Conservation (phyloP, 2,113 vertebrate species). For the Strigops habroptila region DNA sequence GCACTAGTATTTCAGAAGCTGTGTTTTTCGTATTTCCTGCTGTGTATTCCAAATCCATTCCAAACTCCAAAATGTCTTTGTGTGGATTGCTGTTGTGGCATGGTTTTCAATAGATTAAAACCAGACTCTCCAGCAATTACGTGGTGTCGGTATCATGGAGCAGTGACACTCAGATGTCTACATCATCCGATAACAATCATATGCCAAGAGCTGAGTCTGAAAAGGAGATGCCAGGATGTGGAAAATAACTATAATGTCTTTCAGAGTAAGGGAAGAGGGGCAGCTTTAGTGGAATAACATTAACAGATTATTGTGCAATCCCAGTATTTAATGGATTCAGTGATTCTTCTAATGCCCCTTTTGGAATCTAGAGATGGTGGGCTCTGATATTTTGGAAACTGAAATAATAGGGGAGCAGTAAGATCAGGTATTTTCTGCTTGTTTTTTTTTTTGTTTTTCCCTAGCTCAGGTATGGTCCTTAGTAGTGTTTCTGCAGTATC, state of each 20-base stretch:
- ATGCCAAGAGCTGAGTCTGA: background rate
- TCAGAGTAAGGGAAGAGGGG: background rate
- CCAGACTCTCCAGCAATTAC: background rate
- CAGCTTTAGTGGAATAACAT: background rate
- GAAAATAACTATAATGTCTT: background rate
- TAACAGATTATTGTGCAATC: background rate
- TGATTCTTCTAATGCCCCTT: background rate
- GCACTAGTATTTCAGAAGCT: background rate
- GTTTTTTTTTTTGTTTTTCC: background rate
- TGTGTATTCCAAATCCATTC: background rate
- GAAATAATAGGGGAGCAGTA: background rate
- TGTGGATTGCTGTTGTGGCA: background rate
- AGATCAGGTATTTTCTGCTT: background rate
- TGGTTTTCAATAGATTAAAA: background rate
- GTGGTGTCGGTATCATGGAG: background rate
- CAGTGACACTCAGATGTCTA: background rate
- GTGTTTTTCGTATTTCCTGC: background rate
- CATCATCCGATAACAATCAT: background rate
- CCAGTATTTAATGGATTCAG: background rate
- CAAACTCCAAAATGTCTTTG: background rate
- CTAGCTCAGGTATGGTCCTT: background rate
- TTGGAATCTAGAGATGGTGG: background rate
- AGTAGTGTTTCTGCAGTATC: background rate
- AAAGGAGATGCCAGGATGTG: background rate
- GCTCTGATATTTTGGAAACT: background rate